Evolutionary conservation across 2,888 invertebrate genomes (phyloP), one percentile per base, ranked within the genome.

Genomic region (Electrophaes corylata): DNA sequence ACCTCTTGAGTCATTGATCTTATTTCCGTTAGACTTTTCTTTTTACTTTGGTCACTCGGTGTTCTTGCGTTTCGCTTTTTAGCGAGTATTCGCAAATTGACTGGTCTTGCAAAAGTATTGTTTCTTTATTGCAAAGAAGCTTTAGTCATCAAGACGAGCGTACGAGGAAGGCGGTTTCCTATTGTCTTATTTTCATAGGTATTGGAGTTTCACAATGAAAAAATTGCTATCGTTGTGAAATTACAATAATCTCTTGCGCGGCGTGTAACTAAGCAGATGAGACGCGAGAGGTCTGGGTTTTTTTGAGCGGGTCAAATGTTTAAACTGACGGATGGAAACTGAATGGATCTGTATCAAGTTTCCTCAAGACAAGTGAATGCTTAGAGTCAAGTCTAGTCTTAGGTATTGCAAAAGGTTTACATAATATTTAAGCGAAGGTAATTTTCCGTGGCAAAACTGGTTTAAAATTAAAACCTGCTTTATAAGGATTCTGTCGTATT

Each of bases 11-110:
- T 52, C 29, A 37, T 45, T 14, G 26, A 40, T 33, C 33, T 10
- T 37, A 46, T 33, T 33, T 43, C 40, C 40, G 35, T 51, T 46
- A 29, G 45, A 47, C 55, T 59, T 60, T 59, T 61, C 46, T 44
- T 55, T 62, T 63, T 59, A 46, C 48, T 58, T 57, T 49, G 41
- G 55, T 48, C 57, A 61, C 46, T 16, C 39, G 35, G 60, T 52
- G 55, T 60, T 59, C 43, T 63, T 50, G 56, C 49, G 12, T 53
- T 44, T 46, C 55, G 45, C 48, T 19, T 23, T 50, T 63, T 62
- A 66, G 59, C 61, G 50, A 35, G 53, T 39, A 19, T 33, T 43
- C 23, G 53, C 8, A 35, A 62, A 66, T 20, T 49, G 23, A 41
- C 16, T 20, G 35, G 20, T 33, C 19, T 48, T 59, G 49, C 54